Evolutionary conservation across 64 coral and sea anemone genomes (phyloP).

Genomic region (Montipora efflorescens): DNA sequence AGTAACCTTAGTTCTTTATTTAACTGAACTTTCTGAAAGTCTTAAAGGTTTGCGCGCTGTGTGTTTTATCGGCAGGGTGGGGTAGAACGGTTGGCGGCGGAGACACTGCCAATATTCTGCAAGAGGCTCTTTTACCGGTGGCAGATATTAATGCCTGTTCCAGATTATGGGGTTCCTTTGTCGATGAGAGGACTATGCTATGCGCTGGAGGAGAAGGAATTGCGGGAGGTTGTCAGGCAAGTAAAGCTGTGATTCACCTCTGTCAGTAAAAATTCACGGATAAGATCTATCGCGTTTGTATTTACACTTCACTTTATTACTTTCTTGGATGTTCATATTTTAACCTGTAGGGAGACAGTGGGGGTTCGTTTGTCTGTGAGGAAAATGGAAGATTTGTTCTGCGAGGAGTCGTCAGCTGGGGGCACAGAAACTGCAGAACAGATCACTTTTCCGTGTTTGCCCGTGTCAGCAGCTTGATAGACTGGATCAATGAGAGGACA

Average conservation of each 20-base stretch:
- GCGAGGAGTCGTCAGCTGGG: slow-evolving; percentile 79
- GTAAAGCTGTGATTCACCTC: background rate
- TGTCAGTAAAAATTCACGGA: too few relatives aligned
- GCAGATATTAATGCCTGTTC: background rate
- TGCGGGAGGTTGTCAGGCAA: slow-evolving; percentile 62
- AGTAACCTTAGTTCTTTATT: too few relatives aligned
- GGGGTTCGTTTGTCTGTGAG: slow-evolving; percentile 72
- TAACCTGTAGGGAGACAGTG: slow-evolving; percentile 67
- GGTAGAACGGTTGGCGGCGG: slow-evolving; percentile 56
- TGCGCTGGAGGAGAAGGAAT: slow-evolving; percentile 56
- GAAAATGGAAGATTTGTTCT: slow-evolving; percentile 45
- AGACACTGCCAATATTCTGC: slow-evolving; percentile 15
- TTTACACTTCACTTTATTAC: too few relatives aligned
- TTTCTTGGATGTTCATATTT: too few relatives aligned
- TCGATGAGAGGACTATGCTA: slow-evolving; percentile 44
- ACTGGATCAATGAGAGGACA: slow-evolving; percentile 47
- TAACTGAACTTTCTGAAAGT: too few relatives aligned
- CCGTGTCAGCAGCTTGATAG: slow-evolving; percentile 67
- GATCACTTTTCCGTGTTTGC: slow-evolving; percentile 71
- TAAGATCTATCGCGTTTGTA: too few relatives aligned
- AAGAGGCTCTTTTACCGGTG: slow-evolving; percentile 55
- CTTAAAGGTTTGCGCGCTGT: too few relatives aligned
- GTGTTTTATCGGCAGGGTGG: slow-evolving; percentile 29
- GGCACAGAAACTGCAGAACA: slow-evolving; percentile 41
- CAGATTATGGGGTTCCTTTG: background rate